These are phyloP conservation scores for Bombus picipes DNA, from an alignment of 1,140 invertebrate genomes.

Conservation along the genomic window DNA sequence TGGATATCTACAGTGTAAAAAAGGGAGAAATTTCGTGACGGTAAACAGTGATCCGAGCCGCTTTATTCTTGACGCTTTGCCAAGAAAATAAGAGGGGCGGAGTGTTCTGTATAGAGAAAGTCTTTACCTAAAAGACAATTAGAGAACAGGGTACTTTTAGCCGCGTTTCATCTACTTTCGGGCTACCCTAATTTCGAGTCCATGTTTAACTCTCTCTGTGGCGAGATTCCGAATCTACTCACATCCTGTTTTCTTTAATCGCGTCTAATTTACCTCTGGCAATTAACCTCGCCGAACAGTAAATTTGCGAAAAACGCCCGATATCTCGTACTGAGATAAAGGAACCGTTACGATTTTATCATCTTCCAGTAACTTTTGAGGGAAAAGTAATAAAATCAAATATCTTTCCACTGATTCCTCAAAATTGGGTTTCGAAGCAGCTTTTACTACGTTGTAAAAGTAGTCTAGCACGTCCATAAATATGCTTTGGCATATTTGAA, in stretches of 20 bases:
- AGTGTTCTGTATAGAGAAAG: neutral
- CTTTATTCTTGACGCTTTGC: neutral
- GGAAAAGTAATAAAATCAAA: too few relatives aligned
- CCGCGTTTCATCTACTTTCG: conserved; percentile 1
- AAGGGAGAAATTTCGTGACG: neutral
- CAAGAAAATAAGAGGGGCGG: neutral
- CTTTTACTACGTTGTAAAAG: neutral
- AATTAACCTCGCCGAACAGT: neutral
- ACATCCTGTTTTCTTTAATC: neutral
- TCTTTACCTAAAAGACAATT: conserved; percentile 12
- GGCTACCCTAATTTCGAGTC: neutral
- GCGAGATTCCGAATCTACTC: neutral
- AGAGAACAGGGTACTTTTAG: conserved; percentile 9
- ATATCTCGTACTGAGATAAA: neutral
- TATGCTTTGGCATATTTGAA: neutral
- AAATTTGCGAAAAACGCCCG: neutral
- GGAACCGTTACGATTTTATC: neutral
- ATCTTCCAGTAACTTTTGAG: neutral
- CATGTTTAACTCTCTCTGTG: neutral
- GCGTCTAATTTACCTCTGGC: neutral
- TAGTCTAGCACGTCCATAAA: neutral
- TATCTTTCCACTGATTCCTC: neutral
- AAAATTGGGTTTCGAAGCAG: neutral
- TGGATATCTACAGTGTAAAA: neutral
- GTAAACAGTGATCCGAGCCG: neutral